Evolutionary conservation across 2,888 invertebrate species (phyloP).

Genomic region (Aleiodes alternator): DNA sequence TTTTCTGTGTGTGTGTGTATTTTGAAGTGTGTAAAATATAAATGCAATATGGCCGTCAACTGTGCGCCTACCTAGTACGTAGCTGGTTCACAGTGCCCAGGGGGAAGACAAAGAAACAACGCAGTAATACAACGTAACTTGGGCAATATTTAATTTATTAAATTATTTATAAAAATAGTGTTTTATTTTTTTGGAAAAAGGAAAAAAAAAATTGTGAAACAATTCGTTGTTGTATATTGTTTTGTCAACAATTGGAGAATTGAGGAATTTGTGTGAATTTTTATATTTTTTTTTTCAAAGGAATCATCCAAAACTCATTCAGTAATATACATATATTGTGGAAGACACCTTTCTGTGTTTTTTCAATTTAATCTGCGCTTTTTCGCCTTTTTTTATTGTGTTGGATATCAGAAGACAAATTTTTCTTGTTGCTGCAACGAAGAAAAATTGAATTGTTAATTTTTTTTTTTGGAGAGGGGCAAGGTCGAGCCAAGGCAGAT

Average conservation of each 20-base stretch:
- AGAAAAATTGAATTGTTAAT: neutral
- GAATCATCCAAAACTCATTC: too few species aligned
- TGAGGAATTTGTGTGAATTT: too few species aligned
- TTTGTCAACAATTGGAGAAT: too few species aligned
- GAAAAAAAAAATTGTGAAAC: neutral
- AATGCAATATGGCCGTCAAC: slow-evolving; percentile 75
- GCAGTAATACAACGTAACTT: slow-evolving; percentile 61
- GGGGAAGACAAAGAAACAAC: slow-evolving; percentile 70
- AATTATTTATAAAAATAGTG: neutral
- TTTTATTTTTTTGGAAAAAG: too few species aligned
- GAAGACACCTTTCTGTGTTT: too few species aligned
- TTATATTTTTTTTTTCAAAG: too few species aligned
- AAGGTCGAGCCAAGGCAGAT: slow-evolving; percentile 44
- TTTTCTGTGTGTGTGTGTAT: slow-evolving; percentile 8
- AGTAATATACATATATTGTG: too few species aligned
- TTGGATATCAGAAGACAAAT: too few species aligned
- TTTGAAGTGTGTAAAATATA: slow-evolving; percentile 47
- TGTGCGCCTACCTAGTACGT: slow-evolving; percentile 67
- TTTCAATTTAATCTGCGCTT: too few species aligned
- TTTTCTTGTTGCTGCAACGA: too few species aligned
- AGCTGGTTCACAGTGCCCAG: slow-evolving; percentile 55
- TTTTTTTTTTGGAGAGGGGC: neutral
- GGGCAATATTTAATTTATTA: slow-evolving; percentile 1
- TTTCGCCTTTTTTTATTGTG: too few species aligned
- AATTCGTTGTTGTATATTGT: too few species aligned